Evolutionary conservation across 2,797 vertebrate genomes (phyloP), one percentile per base, ranked within the genome.

Genomic region (Sebastiscus tertius): DNA sequence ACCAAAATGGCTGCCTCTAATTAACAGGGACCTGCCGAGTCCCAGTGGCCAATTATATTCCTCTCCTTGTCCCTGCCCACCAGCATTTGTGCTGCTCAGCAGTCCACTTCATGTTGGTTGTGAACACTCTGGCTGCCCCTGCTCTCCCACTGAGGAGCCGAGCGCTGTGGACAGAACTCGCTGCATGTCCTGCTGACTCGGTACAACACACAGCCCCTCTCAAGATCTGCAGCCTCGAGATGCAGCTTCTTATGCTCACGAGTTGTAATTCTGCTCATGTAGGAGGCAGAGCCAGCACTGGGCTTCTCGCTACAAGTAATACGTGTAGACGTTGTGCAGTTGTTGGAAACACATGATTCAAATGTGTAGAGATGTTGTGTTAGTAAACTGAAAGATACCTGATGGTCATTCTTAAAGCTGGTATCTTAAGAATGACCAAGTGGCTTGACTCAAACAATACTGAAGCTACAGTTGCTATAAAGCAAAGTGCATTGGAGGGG

Each of bases 1-100:
- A 89, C 87, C 89, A 89, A 93, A 94, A 94, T 94, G 90, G 91
- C 92, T 91, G 87, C 90, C 88, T 90, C 93, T 94, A 94, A 95
- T 94, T 94, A 93, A 92, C 92, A 87, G 83, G 83, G 89, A 94
- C 92, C 90, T 92, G 92, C 93, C 76, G 89, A 94, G 93, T 94
- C 93, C 87, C 83, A 82, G 91, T 88, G 89, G 92, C 91, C 92
- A 95, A 93, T 94, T 94, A 93, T 92, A 93, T 89, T 84, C 79
- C 78, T 91, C 87, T 93, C 85, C 87, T 92, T 81, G 84, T 93
- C 87, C 87, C 88, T 90, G 90, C 90, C 90, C 87, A 89, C 87
- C 87, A 92, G 91, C 88, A 84, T 90, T 91, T 86, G 84, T 79
- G 89, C 75, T 68, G 83, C 88, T 92, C 90, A 92, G 89, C 85